Percentiles rank a stretch among this genome's conserved stretches.
These are phyloP conservation scores for Eilema caniola DNA, from an alignment of 2,888 invertebrate genomes.

Conservation along the genomic window DNA sequence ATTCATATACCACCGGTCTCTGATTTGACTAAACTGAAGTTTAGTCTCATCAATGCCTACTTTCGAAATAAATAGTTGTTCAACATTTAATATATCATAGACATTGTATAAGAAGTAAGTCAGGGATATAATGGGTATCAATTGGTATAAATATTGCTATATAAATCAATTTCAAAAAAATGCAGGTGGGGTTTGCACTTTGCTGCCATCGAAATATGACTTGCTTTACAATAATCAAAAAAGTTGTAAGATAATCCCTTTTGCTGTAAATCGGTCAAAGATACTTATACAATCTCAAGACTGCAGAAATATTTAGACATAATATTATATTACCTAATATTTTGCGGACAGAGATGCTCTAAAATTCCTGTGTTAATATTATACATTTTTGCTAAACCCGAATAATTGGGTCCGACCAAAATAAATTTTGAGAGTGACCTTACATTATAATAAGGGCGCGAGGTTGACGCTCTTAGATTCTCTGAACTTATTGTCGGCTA, in stretches of 20 bases:
- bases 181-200: no score
- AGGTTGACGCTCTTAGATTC: slow-evolving; percentile 25
- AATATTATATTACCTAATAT: neutral
- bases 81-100: no score
- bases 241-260: no score
- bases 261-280: neutral
- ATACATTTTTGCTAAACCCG: slow-evolving; percentile 5
- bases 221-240: no score
- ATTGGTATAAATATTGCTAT: no score
- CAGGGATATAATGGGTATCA: no score
- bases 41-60: neutral
- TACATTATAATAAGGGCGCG: slow-evolving; percentile 23
- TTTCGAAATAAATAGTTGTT: no score
- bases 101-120: no score
- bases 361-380: slow-evolving; percentile 7
- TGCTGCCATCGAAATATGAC: no score
- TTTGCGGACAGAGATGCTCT: neutral
- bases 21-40: neutral
- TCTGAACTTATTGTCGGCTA: slow-evolving; percentile 40
- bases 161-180: no score
- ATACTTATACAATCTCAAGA: neutral
- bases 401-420: slow-evolving; percentile 13
- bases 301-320: neutral
- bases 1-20: neutral
- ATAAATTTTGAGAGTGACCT: slow-evolving; percentile 21